Base-by-base conservation (phyloP, 37 sponge, comb jelly and placozoan species). In the Crambe crambe region DNA sequence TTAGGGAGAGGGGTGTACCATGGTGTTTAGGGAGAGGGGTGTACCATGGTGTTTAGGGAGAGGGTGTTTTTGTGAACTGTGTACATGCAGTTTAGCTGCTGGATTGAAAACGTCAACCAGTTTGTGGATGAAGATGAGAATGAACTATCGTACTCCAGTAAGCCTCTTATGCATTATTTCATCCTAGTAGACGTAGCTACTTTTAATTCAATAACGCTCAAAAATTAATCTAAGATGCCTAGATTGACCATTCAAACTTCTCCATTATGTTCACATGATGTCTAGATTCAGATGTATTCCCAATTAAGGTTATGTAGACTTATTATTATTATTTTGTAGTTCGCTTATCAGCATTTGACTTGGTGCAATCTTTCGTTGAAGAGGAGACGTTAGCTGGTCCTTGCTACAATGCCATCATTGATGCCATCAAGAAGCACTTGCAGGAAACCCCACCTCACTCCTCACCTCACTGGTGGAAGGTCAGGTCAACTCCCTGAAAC, bases 41-140 rank as follows among this genome's bases (percentile, higher is more conserved):
- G n/a, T 18, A 29, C 6, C 30, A 30, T 8, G n/a, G 63, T 62
- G 63, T n/a, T n/a, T n/a, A n/a, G n/a, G 63, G 63, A 29, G 63
- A 30, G n/a, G 6, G 25, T 37, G 5, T 20, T 38, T 34, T 10
- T 38, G 42, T 70, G 71, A n/a, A 27, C 20, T 40, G 9, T 40
- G 1, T 42, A 35, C 23, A 5, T 25, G 15, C 39, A 26, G 43
- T 70, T 22, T 15, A 70, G 71, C 39, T 40, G 37, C 25, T 94
- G 94, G 94, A 63, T 74, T 58, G 67, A 32, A 29, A 78, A 80
- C 40, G 74, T 85, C 2, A 75, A 70, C 30, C 56, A 79, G 61
- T 82, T 85, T 85, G 78, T 93, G 17, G 89, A 85, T 34, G 90
- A 85, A 25, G 93, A 93, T 68, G 93, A 85, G 22, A 77, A 83